These are phyloP conservation scores for Seira musarum DNA, from an alignment of 2,888 invertebrate genomes.

Conservation along the genomic window DNA sequence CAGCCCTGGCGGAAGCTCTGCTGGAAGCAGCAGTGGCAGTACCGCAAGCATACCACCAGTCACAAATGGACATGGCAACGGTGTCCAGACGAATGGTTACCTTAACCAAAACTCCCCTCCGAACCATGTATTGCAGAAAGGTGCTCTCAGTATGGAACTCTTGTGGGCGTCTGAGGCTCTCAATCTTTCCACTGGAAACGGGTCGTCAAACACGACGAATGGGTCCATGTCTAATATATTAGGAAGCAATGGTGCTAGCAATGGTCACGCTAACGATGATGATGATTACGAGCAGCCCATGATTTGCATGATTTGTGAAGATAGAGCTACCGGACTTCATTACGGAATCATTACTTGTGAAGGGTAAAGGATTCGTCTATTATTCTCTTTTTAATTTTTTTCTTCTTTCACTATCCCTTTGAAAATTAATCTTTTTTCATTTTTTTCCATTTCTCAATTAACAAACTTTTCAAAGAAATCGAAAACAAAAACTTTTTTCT, in stretches of 20 bases:
- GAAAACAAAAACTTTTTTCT: constrained; percentile 17
- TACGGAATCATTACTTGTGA: constrained; percentile 99
- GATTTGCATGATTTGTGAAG: constrained; percentile 99
- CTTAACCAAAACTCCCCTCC: constrained; percentile 64
- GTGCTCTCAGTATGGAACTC: constrained; percentile 90
- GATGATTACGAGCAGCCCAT: constrained; percentile 92
- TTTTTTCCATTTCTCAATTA: constrained; percentile 23
- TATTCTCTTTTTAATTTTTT: constrained; percentile 19
- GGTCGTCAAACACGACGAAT: constrained; percentile 65
- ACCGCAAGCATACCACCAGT: constrained; percentile 44
- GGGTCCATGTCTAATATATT: constrained; percentile 46
- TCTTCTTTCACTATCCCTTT: constrained; percentile 23
- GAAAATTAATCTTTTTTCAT: background rate
- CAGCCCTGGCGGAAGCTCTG: constrained; percentile 28
- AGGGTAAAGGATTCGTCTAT: constrained; percentile 77
- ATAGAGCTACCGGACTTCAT: constrained; percentile 97
- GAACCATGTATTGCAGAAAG: constrained; percentile 63
- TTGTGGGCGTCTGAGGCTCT: constrained; percentile 77
- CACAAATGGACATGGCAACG: constrained; percentile 71
- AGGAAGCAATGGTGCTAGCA: constrained; percentile 45
- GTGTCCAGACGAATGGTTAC: constrained; percentile 62
- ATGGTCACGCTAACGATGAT: constrained; percentile 69
- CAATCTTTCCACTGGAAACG: constrained; percentile 67
- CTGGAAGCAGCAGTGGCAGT: constrained; percentile 40
- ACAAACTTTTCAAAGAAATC: constrained; percentile 16